Percentiles rank a stretch among this genome's conserved stretches.
Evolutionary conservation across 2,797 vertebrate genomes (phyloP).

Genomic region (Rachycentron canadum): DNA sequence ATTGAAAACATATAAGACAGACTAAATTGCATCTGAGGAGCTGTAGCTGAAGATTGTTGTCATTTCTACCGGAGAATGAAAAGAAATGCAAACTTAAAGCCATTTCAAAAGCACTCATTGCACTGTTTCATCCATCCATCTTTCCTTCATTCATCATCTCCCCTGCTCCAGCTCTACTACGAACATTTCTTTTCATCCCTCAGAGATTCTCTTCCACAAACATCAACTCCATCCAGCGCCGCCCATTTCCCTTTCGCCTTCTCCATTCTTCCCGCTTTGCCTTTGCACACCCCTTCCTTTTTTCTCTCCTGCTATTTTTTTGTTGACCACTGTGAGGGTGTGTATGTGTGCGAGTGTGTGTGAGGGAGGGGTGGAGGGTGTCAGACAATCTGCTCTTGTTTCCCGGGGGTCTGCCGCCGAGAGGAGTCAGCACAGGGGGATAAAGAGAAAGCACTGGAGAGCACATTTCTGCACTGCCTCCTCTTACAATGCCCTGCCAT

Average conservation of each 20-base stretch:
- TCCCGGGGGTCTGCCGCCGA: constrained; percentile 89
- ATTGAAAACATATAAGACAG: background rate
- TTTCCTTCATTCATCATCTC: constrained; percentile 32
- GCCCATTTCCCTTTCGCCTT: constrained; percentile 90
- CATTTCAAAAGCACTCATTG: constrained; percentile 22
- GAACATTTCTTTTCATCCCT: constrained; percentile 55
- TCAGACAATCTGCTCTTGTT: constrained; percentile 95
- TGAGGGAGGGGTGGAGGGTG: constrained; percentile 56
- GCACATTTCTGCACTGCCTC: constrained; percentile 91
- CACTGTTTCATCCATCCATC: constrained; percentile 22
- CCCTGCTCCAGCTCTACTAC: constrained; percentile 9
- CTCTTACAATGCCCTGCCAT: constrained; percentile 89
- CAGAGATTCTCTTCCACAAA: constrained; percentile 68
- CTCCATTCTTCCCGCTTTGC: constrained; percentile 45
- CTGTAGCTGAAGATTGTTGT: background rate
- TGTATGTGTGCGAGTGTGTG: constrained; percentile 35
- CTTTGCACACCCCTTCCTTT: constrained; percentile 70
- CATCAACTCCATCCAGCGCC: constrained; percentile 82
- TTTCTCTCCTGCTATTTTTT: constrained; percentile 42
- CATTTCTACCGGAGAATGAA: background rate
- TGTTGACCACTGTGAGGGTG: constrained; percentile 55
- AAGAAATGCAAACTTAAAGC: background rate
- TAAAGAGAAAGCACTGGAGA: constrained; percentile 89
- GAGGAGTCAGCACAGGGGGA: constrained; percentile 88
- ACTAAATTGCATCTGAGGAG: background rate